Conservation (phyloP, 2,113 vertebrate genomes). For the Regulus satrapa region DNA sequence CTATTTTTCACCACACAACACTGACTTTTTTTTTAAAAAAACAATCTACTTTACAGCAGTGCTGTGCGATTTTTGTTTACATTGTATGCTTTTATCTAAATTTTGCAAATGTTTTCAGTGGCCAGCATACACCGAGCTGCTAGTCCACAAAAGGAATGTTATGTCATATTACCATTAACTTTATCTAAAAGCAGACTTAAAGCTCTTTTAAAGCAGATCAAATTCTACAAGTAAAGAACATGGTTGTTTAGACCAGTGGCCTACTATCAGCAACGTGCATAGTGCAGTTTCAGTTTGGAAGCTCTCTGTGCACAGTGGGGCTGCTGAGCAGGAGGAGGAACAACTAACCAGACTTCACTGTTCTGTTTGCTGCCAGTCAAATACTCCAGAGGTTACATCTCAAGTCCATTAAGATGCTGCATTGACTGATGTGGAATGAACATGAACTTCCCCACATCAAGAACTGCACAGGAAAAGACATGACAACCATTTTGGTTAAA, state of each 20-base stretch:
- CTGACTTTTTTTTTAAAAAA: not conserved
- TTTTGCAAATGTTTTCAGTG: not conserved
- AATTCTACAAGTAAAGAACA: not conserved
- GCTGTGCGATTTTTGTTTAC: not conserved
- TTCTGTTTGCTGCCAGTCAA: not conserved
- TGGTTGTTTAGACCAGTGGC: not conserved
- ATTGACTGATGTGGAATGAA: accelerated
- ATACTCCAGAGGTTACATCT: not conserved
- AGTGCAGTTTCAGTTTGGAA: not conserved
- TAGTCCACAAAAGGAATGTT: not conserved
- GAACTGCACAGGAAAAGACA: not conserved
- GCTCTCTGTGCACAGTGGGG: not conserved
- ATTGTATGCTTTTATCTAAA: not conserved
- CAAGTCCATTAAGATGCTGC: not conserved
- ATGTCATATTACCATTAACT: not conserved
- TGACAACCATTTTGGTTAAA: not conserved
- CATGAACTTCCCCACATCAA: not conserved
- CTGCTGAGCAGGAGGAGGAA: not conserved
- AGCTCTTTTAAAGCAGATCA: not conserved
- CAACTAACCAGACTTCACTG: not conserved
- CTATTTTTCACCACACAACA: not conserved
- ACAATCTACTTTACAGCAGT: not conserved
- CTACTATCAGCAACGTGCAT: not conserved
- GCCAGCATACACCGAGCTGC: not conserved
- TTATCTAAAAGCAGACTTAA: not conserved